Base-by-base conservation (phyloP, 2,797 vertebrate genomes). In the Protonibea diacanthus region DNA sequence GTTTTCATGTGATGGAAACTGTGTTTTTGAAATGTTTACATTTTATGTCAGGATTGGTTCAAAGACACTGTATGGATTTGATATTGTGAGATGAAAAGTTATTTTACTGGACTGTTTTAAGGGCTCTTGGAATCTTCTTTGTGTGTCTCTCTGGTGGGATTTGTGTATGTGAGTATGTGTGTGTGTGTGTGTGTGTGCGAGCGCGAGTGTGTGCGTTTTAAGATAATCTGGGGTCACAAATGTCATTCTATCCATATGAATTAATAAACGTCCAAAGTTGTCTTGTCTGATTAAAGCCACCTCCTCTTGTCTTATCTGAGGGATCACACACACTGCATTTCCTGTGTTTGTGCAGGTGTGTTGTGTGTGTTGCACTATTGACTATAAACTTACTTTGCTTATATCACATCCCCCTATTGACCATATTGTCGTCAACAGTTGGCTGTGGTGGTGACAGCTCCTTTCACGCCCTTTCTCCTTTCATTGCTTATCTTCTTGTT, bases 261-360 rank as follows among this genome's bases (percentile, higher is more conserved):
- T 91, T 74, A 95, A 94, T 95, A 95, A 95, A 95, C 76, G 74
- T 91, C 86, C 82, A 91, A 91, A 93, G 82, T 69, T 89, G 87
- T 87, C 71, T 74, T 82, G 88, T 92, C 82, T 85, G 55, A 79
- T 52, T 74, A 58, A 64, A 75, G 63, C 25, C 6, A 61, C 55
- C 45, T 71, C 27, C 60, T 86, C 49, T 63, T 59, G 65, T 72
- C 57, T 81, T 63, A 58, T 52, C 59, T 65, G 0, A 66, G 5
- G 14, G 23, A 52, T 59, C n/a, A 63, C 38, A 60, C 7, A 59
- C 6, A 13, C 20, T 66, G 25, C 53, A 53, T 42, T 71, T 79
- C 47, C 74, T 72, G 23, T 71, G 15, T 42, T 14, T 27, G 21
- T 60, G 69, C 66, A 66, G 44, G 45, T 72, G 44, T 27, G 29